phyloP scores from a whole-genome alignment of 2,797 vertebrate species.

The Hephaestus fuliginosus region DNA sequence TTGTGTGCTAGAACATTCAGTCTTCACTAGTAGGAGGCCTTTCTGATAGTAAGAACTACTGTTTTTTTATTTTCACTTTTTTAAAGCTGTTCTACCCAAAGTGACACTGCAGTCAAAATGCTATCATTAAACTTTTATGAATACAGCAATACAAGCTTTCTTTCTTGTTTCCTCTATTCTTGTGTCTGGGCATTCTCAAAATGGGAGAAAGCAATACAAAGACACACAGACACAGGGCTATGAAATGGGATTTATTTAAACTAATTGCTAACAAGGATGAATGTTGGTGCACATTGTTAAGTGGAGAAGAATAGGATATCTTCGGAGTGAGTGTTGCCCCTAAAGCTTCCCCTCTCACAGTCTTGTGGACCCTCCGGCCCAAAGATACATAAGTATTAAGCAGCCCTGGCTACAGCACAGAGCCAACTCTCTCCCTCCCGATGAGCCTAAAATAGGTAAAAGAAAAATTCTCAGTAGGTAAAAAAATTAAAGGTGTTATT shows the following conservation, averaged over 20 bases:
- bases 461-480: conserved; percentile 40
- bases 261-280: conserved; percentile 56
- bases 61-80: conserved; percentile 43
- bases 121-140: conserved; percentile 75
- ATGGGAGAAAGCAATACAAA: conserved; percentile 39
- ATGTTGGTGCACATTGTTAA: conserved; percentile 44
- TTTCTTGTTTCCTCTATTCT: conserved; percentile 44
- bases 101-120: conserved; percentile 56
- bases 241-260: conserved; percentile 82
- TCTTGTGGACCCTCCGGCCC: conserved; percentile 84
- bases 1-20: conserved; percentile 70
- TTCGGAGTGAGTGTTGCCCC: conserved; percentile 36
- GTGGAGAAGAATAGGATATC: conserved; percentile 42
- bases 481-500: conserved; percentile 19
- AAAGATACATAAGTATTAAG: conserved; percentile 74
- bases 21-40: conserved; percentile 51
- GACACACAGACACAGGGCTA: conserved; percentile 46
- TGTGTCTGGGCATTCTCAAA: conserved; percentile 46
- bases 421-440: conserved; percentile 78
- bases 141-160: conserved; percentile 49
- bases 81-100: conserved; percentile 54
- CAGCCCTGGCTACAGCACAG: conserved; percentile 84
- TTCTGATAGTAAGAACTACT: conserved; percentile 48
- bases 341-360: conserved; percentile 71
- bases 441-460: conserved; percentile 31